Percentiles rank a stretch among this genome's conserved stretches.
Evolutionary conservation across 2,888 invertebrate genomes (phyloP).

Genomic region (Tricholauxania praeusta): DNA sequence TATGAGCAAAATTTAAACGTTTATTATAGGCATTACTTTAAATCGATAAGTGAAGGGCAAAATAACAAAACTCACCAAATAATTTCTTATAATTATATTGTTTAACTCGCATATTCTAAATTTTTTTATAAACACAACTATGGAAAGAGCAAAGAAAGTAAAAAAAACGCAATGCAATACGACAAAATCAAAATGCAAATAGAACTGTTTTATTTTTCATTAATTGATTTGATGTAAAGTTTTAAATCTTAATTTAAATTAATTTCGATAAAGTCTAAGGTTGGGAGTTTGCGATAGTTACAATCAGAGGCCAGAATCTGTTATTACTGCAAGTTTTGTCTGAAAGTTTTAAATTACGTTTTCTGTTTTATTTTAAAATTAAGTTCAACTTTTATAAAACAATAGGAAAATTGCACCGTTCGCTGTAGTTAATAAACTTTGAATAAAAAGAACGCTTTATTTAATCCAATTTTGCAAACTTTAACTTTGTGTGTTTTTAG

Average conservation of each 20-base stretch:
- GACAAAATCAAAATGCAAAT: slow-evolving; percentile 25
- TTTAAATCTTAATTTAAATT: slow-evolving; percentile 26
- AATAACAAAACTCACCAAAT: slow-evolving; percentile 36
- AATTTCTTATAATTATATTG: slow-evolving; percentile 23
- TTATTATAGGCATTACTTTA: slow-evolving; percentile 30
- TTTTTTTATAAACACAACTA: slow-evolving; percentile 22
- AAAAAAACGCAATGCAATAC: slow-evolving; percentile 28
- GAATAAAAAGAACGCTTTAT: slow-evolving; percentile 38
- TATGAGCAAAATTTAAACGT: slow-evolving; percentile 36
- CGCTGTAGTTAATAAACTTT: slow-evolving; percentile 26
- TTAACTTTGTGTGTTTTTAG: slow-evolving; percentile 62
- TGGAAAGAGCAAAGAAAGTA: slow-evolving; percentile 27
- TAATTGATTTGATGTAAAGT: slow-evolving; percentile 32
- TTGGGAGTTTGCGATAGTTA: slow-evolving; percentile 21
- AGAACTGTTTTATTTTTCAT: slow-evolving; percentile 39
- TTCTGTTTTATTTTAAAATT: slow-evolving; percentile 32
- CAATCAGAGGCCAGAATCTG: slow-evolving; percentile 44
- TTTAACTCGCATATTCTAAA: slow-evolving; percentile 25
- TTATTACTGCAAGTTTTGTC: slow-evolving; percentile 39
- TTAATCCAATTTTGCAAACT: slow-evolving; percentile 60
- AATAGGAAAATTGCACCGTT: slow-evolving; percentile 52
- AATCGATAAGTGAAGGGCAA: slow-evolving; percentile 29
- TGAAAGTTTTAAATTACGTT: slow-evolving; percentile 49
- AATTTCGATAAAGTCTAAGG: slow-evolving; percentile 44
- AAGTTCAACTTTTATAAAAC: slow-evolving; percentile 43